Evolutionary conservation across 1,140 invertebrate genomes (phyloP).

Genomic region (Drosophila chauvacae): DNA sequence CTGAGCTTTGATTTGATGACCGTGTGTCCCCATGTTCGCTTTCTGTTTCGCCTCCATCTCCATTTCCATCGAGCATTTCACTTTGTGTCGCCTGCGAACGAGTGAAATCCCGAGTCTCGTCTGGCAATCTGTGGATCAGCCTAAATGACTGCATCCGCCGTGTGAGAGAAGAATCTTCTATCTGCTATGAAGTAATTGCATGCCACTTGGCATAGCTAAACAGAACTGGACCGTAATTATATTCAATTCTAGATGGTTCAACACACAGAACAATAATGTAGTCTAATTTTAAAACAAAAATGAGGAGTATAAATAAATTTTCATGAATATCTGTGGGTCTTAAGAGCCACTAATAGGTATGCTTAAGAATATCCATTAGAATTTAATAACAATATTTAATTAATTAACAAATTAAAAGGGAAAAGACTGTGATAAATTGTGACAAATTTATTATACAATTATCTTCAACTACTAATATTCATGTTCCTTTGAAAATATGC

Average conservation of each 20-base stretch:
- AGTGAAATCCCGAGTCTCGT: constrained; percentile 40
- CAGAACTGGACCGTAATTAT: constrained; percentile 57
- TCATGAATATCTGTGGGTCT: not conserved
- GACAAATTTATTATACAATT: not conserved
- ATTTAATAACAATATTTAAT: too few relatives aligned
- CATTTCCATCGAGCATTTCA: constrained; percentile 61
- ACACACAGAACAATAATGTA: not conserved
- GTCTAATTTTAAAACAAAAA: not conserved
- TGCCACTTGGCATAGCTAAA: constrained; percentile 43
- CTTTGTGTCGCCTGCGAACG: constrained; percentile 61
- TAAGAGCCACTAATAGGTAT: not conserved
- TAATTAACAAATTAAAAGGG: not conserved
- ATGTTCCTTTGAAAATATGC: not conserved
- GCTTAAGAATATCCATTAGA: too few relatives aligned
- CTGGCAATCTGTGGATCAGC: constrained; percentile 35
- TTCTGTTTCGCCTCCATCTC: constrained; percentile 39
- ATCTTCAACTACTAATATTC: too few relatives aligned
- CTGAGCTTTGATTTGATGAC: constrained; percentile 60
- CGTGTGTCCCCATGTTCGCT: constrained; percentile 50
- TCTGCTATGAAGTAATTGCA: constrained; percentile 73
- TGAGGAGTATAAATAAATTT: not conserved
- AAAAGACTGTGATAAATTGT: not conserved
- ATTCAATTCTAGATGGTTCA: constrained; percentile 56
- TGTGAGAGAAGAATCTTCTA: constrained; percentile 44
- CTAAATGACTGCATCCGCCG: constrained; percentile 77